A percentile compares a stretch with the other conserved stretches of the same genome.
Conservation (phyloP, 30 jellyfish, hydroid and myxozoan species). For the Aurelia aurita region DNA sequence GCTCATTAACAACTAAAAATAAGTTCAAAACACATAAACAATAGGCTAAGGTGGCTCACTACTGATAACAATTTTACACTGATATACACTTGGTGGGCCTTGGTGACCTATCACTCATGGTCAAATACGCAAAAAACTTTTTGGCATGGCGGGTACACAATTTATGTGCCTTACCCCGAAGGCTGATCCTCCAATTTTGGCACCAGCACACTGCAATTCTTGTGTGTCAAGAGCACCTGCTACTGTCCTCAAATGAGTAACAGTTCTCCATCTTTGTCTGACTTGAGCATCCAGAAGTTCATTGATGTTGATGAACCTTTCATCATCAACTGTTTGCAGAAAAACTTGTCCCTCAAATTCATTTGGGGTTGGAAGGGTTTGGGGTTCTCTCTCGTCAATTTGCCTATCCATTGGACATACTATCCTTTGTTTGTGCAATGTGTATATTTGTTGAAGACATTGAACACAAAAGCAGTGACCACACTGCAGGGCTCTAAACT, state of each 20-base stretch:
- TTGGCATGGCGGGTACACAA: no score
- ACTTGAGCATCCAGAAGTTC: conserved; percentile 43
- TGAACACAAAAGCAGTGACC: conserved; percentile 61
- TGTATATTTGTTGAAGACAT: conserved; percentile 3
- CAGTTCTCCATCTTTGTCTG: conserved; percentile 18
- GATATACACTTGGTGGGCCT: no score
- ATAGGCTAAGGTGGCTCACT: no score
- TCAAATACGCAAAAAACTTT: no score
- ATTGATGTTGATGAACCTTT: neutral
- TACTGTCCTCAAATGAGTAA: conserved; percentile 16
- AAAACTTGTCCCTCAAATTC: conserved; percentile 49
- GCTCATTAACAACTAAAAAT: no score
- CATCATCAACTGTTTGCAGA: neutral
- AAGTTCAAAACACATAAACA: no score
- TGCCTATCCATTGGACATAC: conserved; percentile 51
- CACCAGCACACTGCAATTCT: conserved; percentile 53
- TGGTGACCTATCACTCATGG: no score
- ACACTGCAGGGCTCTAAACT: conserved; percentile 43
- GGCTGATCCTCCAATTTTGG: conserved; percentile 53
- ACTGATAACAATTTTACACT: no score
- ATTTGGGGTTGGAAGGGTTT: conserved; percentile 44
- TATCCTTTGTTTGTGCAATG: conserved; percentile 7
- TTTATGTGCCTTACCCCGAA: conserved; percentile 58
- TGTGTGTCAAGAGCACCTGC: conserved; percentile 13
- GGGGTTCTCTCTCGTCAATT: conserved; percentile 18